Evolutionary conservation across 2,113 vertebrate genomes (phyloP).

Genomic region (Myxocyprinus asiaticus): DNA sequence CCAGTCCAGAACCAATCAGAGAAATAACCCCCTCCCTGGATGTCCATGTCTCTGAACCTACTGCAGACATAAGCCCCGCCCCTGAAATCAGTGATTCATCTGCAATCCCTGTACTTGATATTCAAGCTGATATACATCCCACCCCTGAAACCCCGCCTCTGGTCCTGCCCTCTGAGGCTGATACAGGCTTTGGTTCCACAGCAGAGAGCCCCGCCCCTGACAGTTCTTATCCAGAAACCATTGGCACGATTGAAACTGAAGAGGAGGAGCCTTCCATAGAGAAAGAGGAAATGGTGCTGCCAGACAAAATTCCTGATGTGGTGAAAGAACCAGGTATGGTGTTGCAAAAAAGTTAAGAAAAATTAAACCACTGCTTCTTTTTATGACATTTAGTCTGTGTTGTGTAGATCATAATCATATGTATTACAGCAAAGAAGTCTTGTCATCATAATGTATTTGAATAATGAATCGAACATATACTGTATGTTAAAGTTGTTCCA

Average conservation of each 20-base stretch:
- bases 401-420: too few relatives aligned
- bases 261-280: constrained; percentile 44
- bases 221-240: constrained; percentile 35
- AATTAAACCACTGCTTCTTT: too few relatives aligned
- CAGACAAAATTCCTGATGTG: constrained; percentile 44
- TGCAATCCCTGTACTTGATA: constrained; percentile 43
- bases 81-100: constrained; percentile 32
- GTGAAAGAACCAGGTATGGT: constrained; percentile 62
- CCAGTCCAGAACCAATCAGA: constrained; percentile 4
- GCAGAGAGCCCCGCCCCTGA: constrained; percentile 56
- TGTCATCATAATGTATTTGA: too few relatives aligned
- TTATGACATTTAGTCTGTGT: too few relatives aligned
- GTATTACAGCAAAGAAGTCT: too few relatives aligned
- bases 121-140: constrained; percentile 36
- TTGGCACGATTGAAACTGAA: constrained; percentile 46
- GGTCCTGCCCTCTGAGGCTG: neutral
- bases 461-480: too few relatives aligned
- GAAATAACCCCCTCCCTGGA: neutral
- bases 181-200: constrained; percentile 40
- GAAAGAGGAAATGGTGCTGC: constrained; percentile 43
- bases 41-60: too few relatives aligned
- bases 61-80: neutral
- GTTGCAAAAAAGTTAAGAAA: neutral
- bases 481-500: too few relatives aligned
- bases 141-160: constrained; percentile 17